Evolutionary conservation across 1,140 invertebrate species (phyloP).

Genomic region (Pseudomyrmex flavicornis): DNA sequence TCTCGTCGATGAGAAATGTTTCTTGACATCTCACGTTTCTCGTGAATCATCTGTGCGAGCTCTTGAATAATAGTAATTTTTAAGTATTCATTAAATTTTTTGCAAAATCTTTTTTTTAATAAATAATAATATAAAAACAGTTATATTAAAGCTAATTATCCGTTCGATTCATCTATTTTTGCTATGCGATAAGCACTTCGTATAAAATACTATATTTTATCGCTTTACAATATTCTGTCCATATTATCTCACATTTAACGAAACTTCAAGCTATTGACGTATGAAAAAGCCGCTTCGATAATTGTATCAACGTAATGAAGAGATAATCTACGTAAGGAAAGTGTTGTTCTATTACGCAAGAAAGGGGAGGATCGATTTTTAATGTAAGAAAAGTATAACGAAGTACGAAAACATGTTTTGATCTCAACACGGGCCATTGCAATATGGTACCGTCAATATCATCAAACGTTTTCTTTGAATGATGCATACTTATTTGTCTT

Average conservation of each 20-base stretch:
- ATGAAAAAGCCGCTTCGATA: not conserved
- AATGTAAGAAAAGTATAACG: not conserved
- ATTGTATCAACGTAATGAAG: not conserved
- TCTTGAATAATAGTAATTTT: not conserved
- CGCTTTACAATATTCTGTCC: not conserved
- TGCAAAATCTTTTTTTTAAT: too few species aligned
- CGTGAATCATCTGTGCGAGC: constrained; percentile 62
- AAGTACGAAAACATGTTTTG: constrained; percentile 70
- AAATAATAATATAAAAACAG: not conserved
- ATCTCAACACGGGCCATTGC: constrained; percentile 19
- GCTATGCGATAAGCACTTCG: too few species aligned
- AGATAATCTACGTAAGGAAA: not conserved
- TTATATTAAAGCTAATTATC: not conserved
- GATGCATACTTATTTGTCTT: constrained; percentile 32
- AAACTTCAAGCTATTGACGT: not conserved
- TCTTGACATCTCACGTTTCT: constrained; percentile 52
- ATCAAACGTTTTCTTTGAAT: constrained; percentile 41
- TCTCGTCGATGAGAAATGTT: constrained; percentile 48
- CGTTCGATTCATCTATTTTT: not conserved
- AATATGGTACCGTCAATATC: constrained; percentile 43
- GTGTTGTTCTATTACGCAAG: constrained; percentile 1
- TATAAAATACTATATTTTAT: too few species aligned
- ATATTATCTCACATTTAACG: not conserved
- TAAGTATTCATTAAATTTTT: too few species aligned
- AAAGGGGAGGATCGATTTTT: not conserved